Conservation (phyloP, 2,888 invertebrate genomes). For the Chloroclystis v-ata region DNA sequence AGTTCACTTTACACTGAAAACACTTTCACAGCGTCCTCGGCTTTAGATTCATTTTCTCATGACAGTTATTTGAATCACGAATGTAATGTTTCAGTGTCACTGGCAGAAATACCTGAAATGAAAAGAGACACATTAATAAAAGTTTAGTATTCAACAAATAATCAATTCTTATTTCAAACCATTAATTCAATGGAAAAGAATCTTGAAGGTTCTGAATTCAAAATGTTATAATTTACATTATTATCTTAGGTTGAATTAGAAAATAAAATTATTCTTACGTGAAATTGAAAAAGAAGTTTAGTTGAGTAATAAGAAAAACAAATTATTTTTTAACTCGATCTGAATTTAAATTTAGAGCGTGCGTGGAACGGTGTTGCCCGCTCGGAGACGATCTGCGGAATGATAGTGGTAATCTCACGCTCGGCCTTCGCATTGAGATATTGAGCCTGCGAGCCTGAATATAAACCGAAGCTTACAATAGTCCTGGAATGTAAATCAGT, state of each 20-base stretch:
- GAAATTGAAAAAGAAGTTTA: not conserved
- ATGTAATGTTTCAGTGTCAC: constrained; percentile 8
- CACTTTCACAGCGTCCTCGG: constrained; percentile 20
- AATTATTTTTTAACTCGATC: not conserved
- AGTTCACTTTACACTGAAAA: constrained; percentile 22
- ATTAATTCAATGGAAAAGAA: not conserved
- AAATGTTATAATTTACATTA: too few relatives aligned
- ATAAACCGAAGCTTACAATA: not conserved
- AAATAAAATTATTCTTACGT: too few relatives aligned
- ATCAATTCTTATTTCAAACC: not conserved
- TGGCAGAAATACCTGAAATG: constrained; percentile 35
- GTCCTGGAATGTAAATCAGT: not conserved
- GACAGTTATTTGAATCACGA: constrained; percentile 7
- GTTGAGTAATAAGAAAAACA: not conserved
- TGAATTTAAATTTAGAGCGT: constrained; percentile 8
- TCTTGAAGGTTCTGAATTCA: too few relatives aligned
- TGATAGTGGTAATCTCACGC: constrained; percentile 18
- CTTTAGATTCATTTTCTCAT: constrained; percentile 21
- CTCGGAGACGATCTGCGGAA: constrained; percentile 12
- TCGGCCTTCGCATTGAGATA: constrained; percentile 20
- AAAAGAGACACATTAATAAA: constrained; percentile 21
- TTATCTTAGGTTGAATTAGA: too few relatives aligned
- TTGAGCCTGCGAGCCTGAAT: not conserved
- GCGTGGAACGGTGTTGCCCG: constrained; percentile 3
- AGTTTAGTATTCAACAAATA: not conserved